These are phyloP conservation scores for Sesia apiformis DNA, from an alignment of 2,888 invertebrate genomes.

Conservation along the genomic window DNA sequence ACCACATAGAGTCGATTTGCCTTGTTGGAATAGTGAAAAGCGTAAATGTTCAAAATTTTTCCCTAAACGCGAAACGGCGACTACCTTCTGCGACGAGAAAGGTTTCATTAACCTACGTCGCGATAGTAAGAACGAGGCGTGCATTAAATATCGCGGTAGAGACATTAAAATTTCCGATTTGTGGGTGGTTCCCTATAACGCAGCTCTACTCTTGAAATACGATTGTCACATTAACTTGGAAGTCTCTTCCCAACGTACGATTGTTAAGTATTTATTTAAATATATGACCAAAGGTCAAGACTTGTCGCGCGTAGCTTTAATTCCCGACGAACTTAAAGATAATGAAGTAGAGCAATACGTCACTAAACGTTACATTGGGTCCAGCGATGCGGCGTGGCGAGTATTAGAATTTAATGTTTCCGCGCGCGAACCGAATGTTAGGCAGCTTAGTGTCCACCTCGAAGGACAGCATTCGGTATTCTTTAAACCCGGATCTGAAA, in stretches of 20 bases:
- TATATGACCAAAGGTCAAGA: constrained; percentile 6
- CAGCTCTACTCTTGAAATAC: constrained; percentile 6
- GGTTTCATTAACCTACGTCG: constrained; percentile 7
- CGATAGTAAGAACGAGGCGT: not conserved
- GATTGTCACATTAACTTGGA: constrained; percentile 5
- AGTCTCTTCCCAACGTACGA: not conserved
- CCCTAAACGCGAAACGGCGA: constrained; percentile 1
- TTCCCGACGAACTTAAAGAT: not conserved
- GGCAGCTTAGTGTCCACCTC: not conserved
- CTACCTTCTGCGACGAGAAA: constrained; percentile 3
- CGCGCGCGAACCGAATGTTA: constrained; percentile 1
- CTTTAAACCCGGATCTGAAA: not conserved
- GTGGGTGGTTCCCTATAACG: constrained; percentile 8
- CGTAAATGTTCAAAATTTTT: constrained; percentile 1
- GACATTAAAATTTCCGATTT: constrained; percentile 1
- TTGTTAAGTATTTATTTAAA: constrained; percentile 6
- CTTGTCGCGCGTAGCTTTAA: constrained; percentile 1
- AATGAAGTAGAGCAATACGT: constrained; percentile 1
- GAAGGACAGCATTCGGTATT: not conserved
- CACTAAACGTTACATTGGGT: constrained; percentile 2
- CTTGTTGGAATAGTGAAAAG: not conserved
- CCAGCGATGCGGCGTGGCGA: constrained; percentile 4
- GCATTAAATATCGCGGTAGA: not conserved
- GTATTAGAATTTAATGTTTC: constrained; percentile 1
- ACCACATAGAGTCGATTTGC: constrained; percentile 1